Conservation (phyloP, 2,888 invertebrate species). For the Mythimna albipuncta region DNA sequence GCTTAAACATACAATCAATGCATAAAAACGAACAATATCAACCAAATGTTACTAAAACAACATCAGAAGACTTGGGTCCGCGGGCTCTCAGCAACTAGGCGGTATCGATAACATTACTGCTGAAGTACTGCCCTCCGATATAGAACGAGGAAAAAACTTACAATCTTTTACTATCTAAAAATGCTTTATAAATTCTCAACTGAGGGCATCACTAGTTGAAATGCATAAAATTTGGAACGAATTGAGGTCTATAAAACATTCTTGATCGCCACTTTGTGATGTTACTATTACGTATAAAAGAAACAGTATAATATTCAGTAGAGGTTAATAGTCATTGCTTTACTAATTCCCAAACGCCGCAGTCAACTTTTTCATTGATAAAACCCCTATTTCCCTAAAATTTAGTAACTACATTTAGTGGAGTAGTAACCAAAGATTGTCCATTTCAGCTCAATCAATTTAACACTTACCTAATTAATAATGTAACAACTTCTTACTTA, state of each 20-base stretch:
- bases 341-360: constrained; percentile 81
- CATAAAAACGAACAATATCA: constrained; percentile 89
- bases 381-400: constrained; percentile 89
- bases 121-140: constrained; percentile 66
- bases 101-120: constrained; percentile 77
- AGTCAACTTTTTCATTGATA: constrained; percentile 91
- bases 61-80: constrained; percentile 83
- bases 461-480: constrained; percentile 91
- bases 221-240: constrained; percentile 71
- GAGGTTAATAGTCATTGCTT: constrained; percentile 72
- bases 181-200: constrained; percentile 86
- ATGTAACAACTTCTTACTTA: constrained; percentile 90
- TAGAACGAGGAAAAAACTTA: constrained; percentile 70
- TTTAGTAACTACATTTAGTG: constrained; percentile 87
- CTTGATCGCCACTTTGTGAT: constrained; percentile 80
- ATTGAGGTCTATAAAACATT: constrained; percentile 84
- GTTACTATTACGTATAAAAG: constrained; percentile 74
- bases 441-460: constrained; percentile 90
- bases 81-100: constrained; percentile 90
- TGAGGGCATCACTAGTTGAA: constrained; percentile 70
- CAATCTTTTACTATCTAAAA: constrained; percentile 69
- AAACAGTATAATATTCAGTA: constrained; percentile 72
- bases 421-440: constrained; percentile 91
- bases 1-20: constrained; percentile 82
- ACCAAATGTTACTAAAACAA: constrained; percentile 87